A percentile compares a stretch with the other conserved stretches of the same genome.
phyloP scores from a whole-genome alignment of 1,140 invertebrate genomes.

The Bombus picipes region DNA sequence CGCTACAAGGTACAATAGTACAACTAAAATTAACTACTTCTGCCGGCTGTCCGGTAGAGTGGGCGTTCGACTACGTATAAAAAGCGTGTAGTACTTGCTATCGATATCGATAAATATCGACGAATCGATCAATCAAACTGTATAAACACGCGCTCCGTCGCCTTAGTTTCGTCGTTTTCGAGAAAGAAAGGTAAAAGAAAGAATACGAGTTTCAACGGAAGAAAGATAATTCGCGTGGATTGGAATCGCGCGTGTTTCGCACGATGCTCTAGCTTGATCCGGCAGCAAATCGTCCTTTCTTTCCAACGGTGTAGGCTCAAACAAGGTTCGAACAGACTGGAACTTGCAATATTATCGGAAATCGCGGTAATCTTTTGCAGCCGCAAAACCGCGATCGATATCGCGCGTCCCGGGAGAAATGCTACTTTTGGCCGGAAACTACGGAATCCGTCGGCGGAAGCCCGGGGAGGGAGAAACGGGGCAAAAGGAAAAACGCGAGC shows the following conservation, averaged over 20 bases:
- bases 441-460: neutral
- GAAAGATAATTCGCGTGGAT: neutral
- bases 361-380: conserved; percentile 65
- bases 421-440: conserved; percentile 61
- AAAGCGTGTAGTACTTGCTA: no score
- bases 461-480: neutral
- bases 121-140: neutral
- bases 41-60: neutral
- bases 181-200: accelerated
- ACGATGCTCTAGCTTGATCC: neutral
- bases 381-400: conserved; percentile 66
- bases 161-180: accelerated
- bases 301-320: neutral
- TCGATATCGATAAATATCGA: neutral
- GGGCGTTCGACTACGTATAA: neutral
- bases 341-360: conserved; percentile 55
- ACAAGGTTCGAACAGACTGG: neutral
- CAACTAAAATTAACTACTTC: conserved; percentile 1
- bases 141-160: neutral
- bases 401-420: conserved; percentile 61
- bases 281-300: neutral
- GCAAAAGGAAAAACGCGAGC: conserved; percentile 4
- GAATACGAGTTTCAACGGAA: neutral
- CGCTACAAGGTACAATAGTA: neutral
- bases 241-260: neutral